phyloP scores from a whole-genome alignment of 2,888 invertebrate species.

The Drosophila villosipedis region DNA sequence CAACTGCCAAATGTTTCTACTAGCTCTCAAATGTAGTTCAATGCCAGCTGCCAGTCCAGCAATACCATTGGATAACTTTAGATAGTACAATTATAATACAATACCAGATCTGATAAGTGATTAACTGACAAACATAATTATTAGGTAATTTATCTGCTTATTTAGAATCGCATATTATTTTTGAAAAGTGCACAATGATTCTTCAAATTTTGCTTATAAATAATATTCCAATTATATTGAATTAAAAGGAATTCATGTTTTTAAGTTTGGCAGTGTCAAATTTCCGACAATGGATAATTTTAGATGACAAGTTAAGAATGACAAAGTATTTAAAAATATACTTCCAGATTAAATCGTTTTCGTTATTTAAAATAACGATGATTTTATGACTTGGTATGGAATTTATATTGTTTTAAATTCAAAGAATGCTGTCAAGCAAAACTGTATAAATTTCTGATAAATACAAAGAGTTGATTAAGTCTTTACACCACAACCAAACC shows the following conservation, averaged over 20 bases:
- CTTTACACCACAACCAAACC: neutral
- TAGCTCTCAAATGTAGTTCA: conserved; percentile 18
- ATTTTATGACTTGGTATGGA: neutral
- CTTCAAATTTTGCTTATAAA: neutral
- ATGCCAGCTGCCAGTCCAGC: conserved; percentile 36
- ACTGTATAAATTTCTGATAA: neutral
- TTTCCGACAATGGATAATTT: neutral
- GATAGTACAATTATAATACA: neutral
- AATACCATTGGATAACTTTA: neutral
- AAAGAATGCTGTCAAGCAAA: neutral
- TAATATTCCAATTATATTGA: neutral
- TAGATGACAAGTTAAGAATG: neutral
- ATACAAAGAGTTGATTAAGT: neutral
- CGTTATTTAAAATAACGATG: neutral
- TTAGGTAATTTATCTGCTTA: too few species aligned
- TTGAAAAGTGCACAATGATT: neutral
- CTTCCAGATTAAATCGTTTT: neutral
- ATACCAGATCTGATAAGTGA: neutral
- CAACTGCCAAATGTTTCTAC: conserved; percentile 35
- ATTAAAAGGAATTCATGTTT: neutral
- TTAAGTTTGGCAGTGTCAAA: too few species aligned
- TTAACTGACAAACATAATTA: neutral
- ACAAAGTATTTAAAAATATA: neutral
- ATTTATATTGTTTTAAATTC: neutral
- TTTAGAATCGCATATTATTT: too few species aligned